Base-by-base conservation (phyloP, 1,140 invertebrate genomes). In the Theocolax elegans region DNA sequence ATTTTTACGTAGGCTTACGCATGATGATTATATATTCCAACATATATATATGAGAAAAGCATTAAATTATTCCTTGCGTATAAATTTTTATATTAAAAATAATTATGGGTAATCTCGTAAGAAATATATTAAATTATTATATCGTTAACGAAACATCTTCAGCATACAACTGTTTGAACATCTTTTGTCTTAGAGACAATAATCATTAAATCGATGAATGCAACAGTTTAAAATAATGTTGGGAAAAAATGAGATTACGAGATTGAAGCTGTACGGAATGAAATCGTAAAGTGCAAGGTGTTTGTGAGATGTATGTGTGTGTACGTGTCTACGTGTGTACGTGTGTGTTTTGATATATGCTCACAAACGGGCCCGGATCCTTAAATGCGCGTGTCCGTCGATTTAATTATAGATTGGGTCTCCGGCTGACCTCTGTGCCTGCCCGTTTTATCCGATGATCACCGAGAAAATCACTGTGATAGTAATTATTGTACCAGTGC, bases 401-500 rank as follows among this genome's bases (percentile, higher is more conserved):
- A 83, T 82, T 80, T 80, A 83, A 84, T 84, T 84, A 83, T 83
- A 84, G 81, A 84, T 84, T 83, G 51, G 81, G 82, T 82, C 81
- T 80, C 76, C 77, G 64, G 12, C 60, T 74, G 78, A 81, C 80
- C 81, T 75, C 71, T 78, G 80, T 66, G 72, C 77, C 74, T 60
- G 71, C 74, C 72, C 21, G 12, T 19, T 73, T 80, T 83, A 81
- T 83, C 81, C 66, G 54, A 48, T 40, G 35, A 74, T 74, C 63
- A 76, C 58, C 66, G 70, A 9, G 42, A 80, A 80, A 80, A 78
- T 74, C 74, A 64, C 63, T 56, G n/a, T 58, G 72, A 74, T 81
- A 73, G 76, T 79, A 81, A 82, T 82, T 80, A 79, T 79, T 73
- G 76, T 69, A 67, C 67, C 53, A 44, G 44, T 25, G 40, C 38